Percentiles rank a stretch among this genome's conserved stretches.
phyloP scores from a whole-genome alignment of 2,888 invertebrate genomes.

The Nebria salina region DNA sequence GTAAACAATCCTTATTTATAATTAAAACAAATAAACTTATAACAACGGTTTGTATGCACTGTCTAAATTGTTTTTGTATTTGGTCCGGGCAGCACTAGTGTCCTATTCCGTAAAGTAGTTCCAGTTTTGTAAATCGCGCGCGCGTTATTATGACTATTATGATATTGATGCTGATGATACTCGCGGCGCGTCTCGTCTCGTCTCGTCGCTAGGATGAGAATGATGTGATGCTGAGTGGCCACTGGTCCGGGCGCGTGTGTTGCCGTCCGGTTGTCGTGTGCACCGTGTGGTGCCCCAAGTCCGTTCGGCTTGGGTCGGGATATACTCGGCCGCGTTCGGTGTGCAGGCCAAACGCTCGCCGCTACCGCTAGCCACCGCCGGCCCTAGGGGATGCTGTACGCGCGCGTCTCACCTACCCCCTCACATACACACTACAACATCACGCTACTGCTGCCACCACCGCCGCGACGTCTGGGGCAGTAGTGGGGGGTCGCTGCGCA shows the following conservation, averaged over 20 bases:
- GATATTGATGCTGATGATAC: too few relatives aligned
- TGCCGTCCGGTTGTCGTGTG: slow-evolving; percentile 34
- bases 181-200: not conserved
- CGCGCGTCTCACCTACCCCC: slow-evolving; percentile 54
- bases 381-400: slow-evolving; percentile 62
- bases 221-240: slow-evolving; percentile 60
- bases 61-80: not conserved
- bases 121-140: slow-evolving; percentile 26
- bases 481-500: slow-evolving; percentile 3
- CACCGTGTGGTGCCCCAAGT: slow-evolving; percentile 29
- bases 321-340: slow-evolving; percentile 51
- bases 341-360: slow-evolving; percentile 53
- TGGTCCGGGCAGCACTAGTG: not conserved
- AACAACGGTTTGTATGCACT: not conserved
- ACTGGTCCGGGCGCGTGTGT: slow-evolving; percentile 64
- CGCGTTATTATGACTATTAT: slow-evolving; percentile 2
- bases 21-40: not conserved
- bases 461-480: not conserved
- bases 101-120: not conserved
- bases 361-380: slow-evolving; percentile 67
- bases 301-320: slow-evolving; percentile 53
- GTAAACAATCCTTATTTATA: slow-evolving; percentile 5
- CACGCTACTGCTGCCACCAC: slow-evolving; percentile 15
- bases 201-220: slow-evolving; percentile 51
- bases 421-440: slow-evolving; percentile 53